Evolutionary conservation across 2,797 vertebrate genomes (phyloP).

Genomic region (Epinephelus coioides): DNA sequence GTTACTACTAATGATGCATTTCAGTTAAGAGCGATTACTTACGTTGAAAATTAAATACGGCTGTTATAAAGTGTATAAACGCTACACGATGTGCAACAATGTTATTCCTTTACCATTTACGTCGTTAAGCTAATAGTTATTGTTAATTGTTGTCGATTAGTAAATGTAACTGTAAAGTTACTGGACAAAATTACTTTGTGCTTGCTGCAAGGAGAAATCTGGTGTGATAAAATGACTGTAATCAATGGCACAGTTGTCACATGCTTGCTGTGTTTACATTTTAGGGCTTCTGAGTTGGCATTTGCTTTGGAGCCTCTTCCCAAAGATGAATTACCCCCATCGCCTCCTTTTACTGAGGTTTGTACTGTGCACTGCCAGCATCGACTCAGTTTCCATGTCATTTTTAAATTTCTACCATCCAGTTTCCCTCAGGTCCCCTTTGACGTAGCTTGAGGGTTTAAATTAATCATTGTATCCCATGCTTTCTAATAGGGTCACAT

Average conservation of each 20-base stretch:
- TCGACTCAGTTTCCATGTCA: too few species aligned
- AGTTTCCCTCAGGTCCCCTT: not conserved
- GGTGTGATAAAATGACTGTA: not conserved
- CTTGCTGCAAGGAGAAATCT: not conserved
- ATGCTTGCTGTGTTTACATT: slow-evolving; percentile 38
- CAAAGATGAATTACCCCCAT: slow-evolving; percentile 89
- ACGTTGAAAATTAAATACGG: rapidly evolving
- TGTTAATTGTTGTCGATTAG: not conserved
- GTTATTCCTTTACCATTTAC: not conserved
- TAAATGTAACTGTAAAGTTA: not conserved
- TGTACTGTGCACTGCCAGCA: slow-evolving; percentile 44
- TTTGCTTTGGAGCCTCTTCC: slow-evolving; percentile 92
- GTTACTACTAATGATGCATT: too few species aligned
- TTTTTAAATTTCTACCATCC: not conserved
- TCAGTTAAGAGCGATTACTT: not conserved
- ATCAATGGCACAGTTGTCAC: not conserved
- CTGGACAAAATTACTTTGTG: not conserved
- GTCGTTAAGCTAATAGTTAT: not conserved
- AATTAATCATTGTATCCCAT: too few species aligned
- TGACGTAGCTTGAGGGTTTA: not conserved
- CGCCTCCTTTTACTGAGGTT: slow-evolving; percentile 91
- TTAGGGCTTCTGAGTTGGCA: slow-evolving; percentile 95
- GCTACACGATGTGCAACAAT: not conserved
- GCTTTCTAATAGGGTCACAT: not conserved
- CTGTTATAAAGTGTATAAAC: not conserved